Base-by-base conservation (phyloP, 2,113 vertebrate genomes). In the Emydocephalus ijimae region DNA sequence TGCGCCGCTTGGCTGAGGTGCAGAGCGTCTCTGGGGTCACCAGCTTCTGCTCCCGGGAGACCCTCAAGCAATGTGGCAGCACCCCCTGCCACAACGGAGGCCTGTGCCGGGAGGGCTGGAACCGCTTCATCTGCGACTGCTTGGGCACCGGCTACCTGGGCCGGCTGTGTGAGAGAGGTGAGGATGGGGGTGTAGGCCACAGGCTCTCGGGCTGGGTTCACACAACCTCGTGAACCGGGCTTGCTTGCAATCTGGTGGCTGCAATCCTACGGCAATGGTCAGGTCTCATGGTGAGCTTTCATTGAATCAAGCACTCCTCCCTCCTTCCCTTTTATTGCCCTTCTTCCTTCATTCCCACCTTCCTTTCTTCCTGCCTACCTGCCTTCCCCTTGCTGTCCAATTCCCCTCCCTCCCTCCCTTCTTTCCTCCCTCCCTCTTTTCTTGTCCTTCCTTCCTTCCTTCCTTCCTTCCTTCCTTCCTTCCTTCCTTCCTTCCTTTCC, bases 71-170 rank as follows among this genome's bases (percentile, higher is more conserved):
- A 90, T 99, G 99, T 90, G 92, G 96, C 15, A 97, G 97, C 0
- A 97, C 97, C 26, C 98, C 98, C 0, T 99, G 99, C 48, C 97
- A 95, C 88, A 98, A 99, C 2, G 98, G 98, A 0, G 98, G 98
- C 1, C 91, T 97, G 87, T 99, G 99, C 96, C 97, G 97, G 0
- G 99, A 99, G 93, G 99, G 99, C 91, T 99, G 99, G 99, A 99
- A 99, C 97, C 98, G 99, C 23, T 98, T 98, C 89, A 95, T 99
- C 91, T 99, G 99, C 45, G 98, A 99, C 96, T 99, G 99, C 96
- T 95, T 98, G 0, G 98, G 98, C 50, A 99, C 98, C 0, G 99
- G 98, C 94, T 99, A 97, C 96, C 96, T 98, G 89, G 99, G 98
- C 20, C 96, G 97, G 92, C 98, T 93, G 55, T 91, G 90, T 1